A percentile compares a stretch with the other conserved stretches of the same genome.
Conservation (phyloP, 2,113 vertebrate genomes). For the Petaurus breviceps region DNA sequence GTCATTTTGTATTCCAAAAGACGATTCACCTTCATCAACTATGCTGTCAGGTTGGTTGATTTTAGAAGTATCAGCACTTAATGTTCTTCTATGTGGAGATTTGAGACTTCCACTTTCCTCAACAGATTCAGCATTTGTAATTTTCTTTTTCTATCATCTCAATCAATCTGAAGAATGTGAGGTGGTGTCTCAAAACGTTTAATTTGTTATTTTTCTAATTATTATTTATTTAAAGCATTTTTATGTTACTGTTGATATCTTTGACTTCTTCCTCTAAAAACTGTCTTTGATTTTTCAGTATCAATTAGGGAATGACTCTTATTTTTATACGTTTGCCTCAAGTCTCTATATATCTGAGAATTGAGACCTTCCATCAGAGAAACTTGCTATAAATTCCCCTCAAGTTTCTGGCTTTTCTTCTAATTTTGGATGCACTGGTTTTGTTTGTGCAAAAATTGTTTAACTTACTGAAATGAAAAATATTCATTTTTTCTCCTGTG, state of each 20-base stretch:
- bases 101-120: constrained; percentile 87
- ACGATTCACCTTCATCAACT: constrained; percentile 80
- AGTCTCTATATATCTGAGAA: background rate
- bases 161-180: background rate
- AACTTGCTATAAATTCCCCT: background rate
- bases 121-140: background rate
- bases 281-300: background rate
- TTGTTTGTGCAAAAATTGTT: background rate
- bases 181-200: background rate
- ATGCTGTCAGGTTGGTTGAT: constrained; percentile 81
- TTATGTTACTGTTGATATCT: background rate
- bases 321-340: background rate
- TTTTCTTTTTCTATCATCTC: background rate
- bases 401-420: background rate
- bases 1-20: constrained; percentile 87
- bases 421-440: background rate
- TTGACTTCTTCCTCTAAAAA: background rate
- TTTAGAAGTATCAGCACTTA: constrained; percentile 91
- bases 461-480: background rate
- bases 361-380: background rate
- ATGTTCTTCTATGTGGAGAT: constrained; percentile 93
- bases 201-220: background rate
- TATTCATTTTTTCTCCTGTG: background rate
- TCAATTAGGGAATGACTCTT: background rate
- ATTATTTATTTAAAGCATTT: background rate